phyloP scores from a whole-genome alignment of 2,113 vertebrate genomes.

The Suncus etruscus region DNA sequence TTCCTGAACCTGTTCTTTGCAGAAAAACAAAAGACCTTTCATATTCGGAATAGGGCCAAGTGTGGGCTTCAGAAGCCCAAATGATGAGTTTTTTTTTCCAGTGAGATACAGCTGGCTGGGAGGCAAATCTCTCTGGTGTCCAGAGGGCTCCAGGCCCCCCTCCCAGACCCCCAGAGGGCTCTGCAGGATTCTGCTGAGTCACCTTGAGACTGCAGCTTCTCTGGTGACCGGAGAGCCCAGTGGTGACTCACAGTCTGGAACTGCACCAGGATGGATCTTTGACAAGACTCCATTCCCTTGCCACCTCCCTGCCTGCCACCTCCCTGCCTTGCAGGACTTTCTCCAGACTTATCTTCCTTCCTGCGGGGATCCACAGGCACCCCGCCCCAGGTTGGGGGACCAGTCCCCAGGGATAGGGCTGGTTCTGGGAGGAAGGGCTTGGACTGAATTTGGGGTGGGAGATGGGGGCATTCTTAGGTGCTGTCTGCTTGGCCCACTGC shows the following conservation, averaged over 20 bases:
- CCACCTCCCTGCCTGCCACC: too few species aligned
- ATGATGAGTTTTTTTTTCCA: not conserved
- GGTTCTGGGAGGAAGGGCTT: not conserved
- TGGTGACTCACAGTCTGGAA: conserved; percentile 20
- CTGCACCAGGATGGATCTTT: not conserved
- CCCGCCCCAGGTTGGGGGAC: not conserved
- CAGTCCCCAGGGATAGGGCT: not conserved
- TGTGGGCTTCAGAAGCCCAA: not conserved
- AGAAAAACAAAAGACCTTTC: not conserved
- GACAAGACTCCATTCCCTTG: too few species aligned
- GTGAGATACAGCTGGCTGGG: not conserved
- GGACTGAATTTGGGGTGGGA: not conserved
- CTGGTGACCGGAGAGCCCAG: not conserved
- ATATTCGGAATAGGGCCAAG: not conserved
- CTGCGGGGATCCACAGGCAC: too few species aligned
- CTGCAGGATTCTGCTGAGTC: conserved; percentile 16
- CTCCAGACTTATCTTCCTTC: not conserved
- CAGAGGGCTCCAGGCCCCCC: not conserved
- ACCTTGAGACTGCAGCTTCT: conserved; percentile 33
- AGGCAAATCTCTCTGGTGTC: not conserved
- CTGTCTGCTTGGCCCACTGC: not conserved
- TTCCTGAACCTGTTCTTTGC: too few species aligned
- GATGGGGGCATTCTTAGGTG: too few species aligned
- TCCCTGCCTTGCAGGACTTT: too few species aligned
- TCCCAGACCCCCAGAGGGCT: not conserved